These are phyloP conservation scores for Echinops telfairi DNA, from an alignment of 2,113 vertebrate species.

Conservation along the genomic window DNA sequence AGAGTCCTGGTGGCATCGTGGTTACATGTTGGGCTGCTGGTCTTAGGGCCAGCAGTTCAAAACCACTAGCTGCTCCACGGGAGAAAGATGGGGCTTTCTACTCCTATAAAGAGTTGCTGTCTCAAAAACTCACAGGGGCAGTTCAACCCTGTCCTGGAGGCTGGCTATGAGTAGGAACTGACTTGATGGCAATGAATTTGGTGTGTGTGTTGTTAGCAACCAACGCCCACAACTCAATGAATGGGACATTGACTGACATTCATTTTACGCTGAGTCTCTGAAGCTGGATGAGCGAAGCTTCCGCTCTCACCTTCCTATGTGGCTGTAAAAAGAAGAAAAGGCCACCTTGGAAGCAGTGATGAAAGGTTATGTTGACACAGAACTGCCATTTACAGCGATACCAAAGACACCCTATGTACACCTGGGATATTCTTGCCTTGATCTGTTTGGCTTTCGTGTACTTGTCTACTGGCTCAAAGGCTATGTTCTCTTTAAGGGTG, in stretches of 20 bases:
- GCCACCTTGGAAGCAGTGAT: background rate
- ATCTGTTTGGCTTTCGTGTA: background rate
- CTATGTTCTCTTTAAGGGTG: background rate
- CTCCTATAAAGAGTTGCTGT: no score
- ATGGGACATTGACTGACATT: background rate
- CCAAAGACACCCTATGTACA: fast-evolving
- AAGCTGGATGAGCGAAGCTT: background rate
- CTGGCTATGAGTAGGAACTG: no score
- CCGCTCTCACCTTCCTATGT: background rate
- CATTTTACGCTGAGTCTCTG: background rate
- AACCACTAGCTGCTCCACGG: no score
- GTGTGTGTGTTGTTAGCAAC: background rate
- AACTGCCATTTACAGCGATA: background rate
- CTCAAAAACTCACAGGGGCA: no score
- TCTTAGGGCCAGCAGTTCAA: no score
- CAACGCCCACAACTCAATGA: background rate
- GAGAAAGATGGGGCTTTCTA: no score
- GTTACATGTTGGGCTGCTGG: no score
- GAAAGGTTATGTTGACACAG: background rate
- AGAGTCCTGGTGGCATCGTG: no score
- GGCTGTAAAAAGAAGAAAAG: background rate
- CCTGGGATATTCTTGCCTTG: background rate
- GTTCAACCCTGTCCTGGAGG: no score
- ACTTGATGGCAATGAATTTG: no score
- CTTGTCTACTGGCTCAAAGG: background rate